phyloP scores from a whole-genome alignment of 2,797 vertebrate genomes.

The Cynopterus sphinx region DNA sequence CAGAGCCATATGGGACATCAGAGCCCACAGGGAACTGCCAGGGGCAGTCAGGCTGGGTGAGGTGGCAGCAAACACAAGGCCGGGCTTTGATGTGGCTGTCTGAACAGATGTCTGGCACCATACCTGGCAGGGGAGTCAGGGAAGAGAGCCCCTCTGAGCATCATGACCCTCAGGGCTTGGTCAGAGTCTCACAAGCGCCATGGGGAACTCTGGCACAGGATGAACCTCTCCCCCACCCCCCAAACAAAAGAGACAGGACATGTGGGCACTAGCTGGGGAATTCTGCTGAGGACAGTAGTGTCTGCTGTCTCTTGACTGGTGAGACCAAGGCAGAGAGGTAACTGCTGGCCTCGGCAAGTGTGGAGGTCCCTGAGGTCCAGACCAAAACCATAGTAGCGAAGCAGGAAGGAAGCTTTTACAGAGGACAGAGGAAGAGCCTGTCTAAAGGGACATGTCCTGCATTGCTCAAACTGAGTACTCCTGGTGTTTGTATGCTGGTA shows the following conservation, averaged over 20 bases:
- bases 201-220: background rate
- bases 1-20: background rate
- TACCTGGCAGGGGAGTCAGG: background rate
- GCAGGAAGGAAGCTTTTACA: accelerated
- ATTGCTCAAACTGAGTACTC: background rate
- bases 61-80: background rate
- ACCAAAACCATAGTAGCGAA: background rate
- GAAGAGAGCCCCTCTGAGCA: background rate
- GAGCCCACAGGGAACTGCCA: background rate
- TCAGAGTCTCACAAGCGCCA: background rate
- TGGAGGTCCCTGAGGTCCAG: background rate
- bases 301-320: accelerated
- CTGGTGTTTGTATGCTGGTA: accelerated
- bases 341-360: background rate
- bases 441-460: background rate
- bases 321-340: background rate
- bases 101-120: background rate
- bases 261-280: background rate
- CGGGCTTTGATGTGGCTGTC: background rate
- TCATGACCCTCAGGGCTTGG: background rate
- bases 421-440: no score
- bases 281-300: accelerated
- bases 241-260: background rate
- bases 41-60: background rate
- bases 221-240: background rate